phyloP scores from a whole-genome alignment of 2,113 vertebrate genomes.

The Crotalus horridus region DNA sequence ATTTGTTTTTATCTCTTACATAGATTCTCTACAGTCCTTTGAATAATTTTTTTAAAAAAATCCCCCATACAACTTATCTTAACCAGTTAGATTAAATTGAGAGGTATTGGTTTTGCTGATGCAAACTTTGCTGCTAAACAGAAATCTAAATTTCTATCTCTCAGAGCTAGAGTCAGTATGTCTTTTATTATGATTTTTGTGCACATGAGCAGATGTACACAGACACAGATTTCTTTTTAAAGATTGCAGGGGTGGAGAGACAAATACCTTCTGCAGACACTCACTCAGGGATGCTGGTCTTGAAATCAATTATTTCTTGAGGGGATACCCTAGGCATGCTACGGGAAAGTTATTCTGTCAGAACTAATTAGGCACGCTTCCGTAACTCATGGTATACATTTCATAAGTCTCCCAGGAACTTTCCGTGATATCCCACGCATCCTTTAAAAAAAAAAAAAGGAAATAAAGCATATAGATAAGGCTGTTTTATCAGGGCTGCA shows the following conservation, averaged over 20 bases:
- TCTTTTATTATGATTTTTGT: no score
- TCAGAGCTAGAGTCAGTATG: background rate
- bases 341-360: conserved; percentile 55
- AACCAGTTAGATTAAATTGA: background rate
- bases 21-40: background rate
- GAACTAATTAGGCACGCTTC: conserved; percentile 53
- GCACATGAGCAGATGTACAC: background rate
- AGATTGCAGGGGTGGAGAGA: conserved; percentile 35
- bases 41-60: background rate
- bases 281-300: conserved; percentile 47
- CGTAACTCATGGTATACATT: conserved; percentile 39
- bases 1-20: background rate
- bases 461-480: conserved; percentile 41
- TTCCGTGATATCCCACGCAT: conserved; percentile 42
- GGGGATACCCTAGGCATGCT: conserved; percentile 57
- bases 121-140: conserved; percentile 21
- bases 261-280: conserved; percentile 46
- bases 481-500: background rate
- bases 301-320: conserved; percentile 53
- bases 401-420: conserved; percentile 40
- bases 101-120: background rate
- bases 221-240: background rate
- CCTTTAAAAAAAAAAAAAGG: background rate
- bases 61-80: background rate
- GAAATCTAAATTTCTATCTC: background rate